Percentiles rank a stretch among this genome's conserved stretches.
Evolutionary conservation across 2,113 vertebrate genomes (phyloP).

Genomic region (Tyto alba): DNA sequence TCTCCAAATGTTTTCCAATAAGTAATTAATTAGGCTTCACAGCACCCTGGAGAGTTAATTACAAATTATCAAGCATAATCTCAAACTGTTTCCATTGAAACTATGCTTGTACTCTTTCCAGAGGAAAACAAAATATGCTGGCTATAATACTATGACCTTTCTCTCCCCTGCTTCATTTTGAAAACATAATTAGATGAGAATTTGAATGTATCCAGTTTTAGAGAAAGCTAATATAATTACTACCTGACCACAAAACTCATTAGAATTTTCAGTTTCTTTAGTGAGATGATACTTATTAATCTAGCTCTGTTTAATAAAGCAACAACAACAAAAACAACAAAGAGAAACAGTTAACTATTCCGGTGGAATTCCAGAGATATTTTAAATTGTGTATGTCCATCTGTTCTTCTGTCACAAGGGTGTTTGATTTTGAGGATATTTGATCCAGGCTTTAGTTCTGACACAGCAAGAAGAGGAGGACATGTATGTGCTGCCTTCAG

Average conservation of each 20-base stretch:
- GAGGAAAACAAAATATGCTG: constrained; percentile 37
- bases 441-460: not conserved
- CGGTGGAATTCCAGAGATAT: not conserved
- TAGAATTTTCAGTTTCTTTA: not conserved
- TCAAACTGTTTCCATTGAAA: constrained; percentile 36
- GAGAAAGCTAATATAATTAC: constrained; percentile 20
- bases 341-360: not conserved
- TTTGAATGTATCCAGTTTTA: constrained; percentile 1
- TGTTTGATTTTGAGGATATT: not conserved
- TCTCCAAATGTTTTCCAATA: constrained; percentile 47
- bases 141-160: constrained; percentile 23
- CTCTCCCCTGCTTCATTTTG: not conserved
- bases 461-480: not conserved
- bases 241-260: constrained; percentile 8
- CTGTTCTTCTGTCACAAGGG: not conserved
- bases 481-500: not conserved
- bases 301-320: not conserved
- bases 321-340: not conserved
- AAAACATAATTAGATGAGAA: constrained; percentile 38
- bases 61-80: constrained; percentile 52
- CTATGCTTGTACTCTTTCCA: constrained; percentile 39
- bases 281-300: not conserved
- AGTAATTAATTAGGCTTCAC: constrained; percentile 61
- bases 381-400: not conserved
- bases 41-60: constrained; percentile 60